A percentile compares a stretch with the other conserved stretches of the same genome.
These are phyloP conservation scores for Danio rerio DNA, from an alignment of 2,113 vertebrate species.

Conservation along the genomic window GRCz12tu NC_133176.1:26645501-26646000, in stretches of 20 bases:
- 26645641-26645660: constrained; percentile 83
- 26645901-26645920: constrained; percentile 89
- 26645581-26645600: constrained; percentile 65
- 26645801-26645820: constrained; percentile 80
- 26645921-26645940: constrained; percentile 92
- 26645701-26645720: constrained; percentile 83
- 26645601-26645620: constrained; percentile 70
- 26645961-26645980: constrained; percentile 79
- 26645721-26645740: constrained; percentile 80
- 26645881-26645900: constrained; percentile 82
- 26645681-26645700: constrained; percentile 65
- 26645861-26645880: constrained; percentile 67
- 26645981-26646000: constrained; percentile 87
- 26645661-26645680: constrained; percentile 84
- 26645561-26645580: constrained; percentile 73
- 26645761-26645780: constrained; percentile 64
- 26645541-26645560: constrained; percentile 93
- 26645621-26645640: constrained; percentile 67
- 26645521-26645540: constrained; percentile 99
- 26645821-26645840: constrained; percentile 67
- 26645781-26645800: constrained; percentile 55
- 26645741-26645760: constrained; percentile 85
- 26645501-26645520: constrained; percentile 93
- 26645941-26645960: constrained; percentile 93
- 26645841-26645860: constrained; percentile 61